Base-by-base conservation (phyloP, 2,888 invertebrate species). In the Xylota segnis region DNA sequence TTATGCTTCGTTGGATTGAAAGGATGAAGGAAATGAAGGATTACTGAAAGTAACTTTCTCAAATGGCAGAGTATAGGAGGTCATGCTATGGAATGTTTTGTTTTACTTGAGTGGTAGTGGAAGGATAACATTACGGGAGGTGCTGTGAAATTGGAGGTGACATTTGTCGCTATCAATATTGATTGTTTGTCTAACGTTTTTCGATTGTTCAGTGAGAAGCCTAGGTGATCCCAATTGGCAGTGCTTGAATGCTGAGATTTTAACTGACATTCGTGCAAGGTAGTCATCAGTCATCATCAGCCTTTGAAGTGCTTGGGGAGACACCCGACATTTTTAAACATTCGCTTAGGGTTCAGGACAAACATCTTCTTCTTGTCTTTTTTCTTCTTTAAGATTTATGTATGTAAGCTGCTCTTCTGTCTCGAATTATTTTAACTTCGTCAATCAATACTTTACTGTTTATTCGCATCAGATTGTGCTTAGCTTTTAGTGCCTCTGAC, bases 1-100 rank as follows among this genome's bases (percentile, higher is more conserved):
- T 70, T 75, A 84, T 65, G 83, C 63, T 56, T 40, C 61, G 63
- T 34, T 56, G 70, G 16, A 63, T 83, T 65, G 66, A 32, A 72
- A 32, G 54, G 37, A 72, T 50, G 58, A 47, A 59, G 63, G 50
- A 66, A 72, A 47, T 59, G 59, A 70, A 32, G 61, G 32, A 70
- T 63, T 70, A 50, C 40, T 59, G 32, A 58, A 58, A n/a, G 70
- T 47, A 45, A 58, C 43, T 70, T 45, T 16, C 32, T 45, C 12
- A 18, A 70, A 58, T 56, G 16, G 23, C 14, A 50, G 27, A 45
- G 10, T 16, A 32, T 14, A 9, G 3, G 16, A 0, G 6, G 14
- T 16, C 10, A 16, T 32, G 32, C 43, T 29, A 58, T 58, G 52
- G 50, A 50, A 52, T 32, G 50, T 32, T 52, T 50, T 68, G 50